Conservation (phyloP, 1,140 invertebrate species). For the Bradynema listronoti region DNA sequence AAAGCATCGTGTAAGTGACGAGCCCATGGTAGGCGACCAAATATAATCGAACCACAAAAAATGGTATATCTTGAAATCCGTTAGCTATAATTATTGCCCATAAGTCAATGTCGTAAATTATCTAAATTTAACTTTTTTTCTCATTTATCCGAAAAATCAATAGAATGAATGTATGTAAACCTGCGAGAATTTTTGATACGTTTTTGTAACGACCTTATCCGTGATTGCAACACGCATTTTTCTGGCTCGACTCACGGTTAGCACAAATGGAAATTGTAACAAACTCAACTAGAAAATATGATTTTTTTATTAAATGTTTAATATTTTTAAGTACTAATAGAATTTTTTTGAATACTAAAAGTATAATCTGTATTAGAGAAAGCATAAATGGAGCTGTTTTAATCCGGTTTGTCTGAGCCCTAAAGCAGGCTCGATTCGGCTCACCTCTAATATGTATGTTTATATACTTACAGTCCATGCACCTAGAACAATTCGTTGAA, state of each 20-base stretch:
- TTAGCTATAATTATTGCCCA: slow-evolving; percentile 56
- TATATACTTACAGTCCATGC: slow-evolving; percentile 52
- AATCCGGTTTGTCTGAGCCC: too few species aligned
- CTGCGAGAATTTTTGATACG: slow-evolving; percentile 34
- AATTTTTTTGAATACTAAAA: too few species aligned
- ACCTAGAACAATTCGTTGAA: slow-evolving; percentile 49
- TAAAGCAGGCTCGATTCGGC: too few species aligned
- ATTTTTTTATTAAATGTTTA: too few species aligned
- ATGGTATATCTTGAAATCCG: slow-evolving; percentile 54
- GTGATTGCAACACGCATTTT: slow-evolving; percentile 55
- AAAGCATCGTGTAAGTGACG: slow-evolving; percentile 55
- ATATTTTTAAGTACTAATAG: too few species aligned
- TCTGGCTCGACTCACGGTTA: slow-evolving; percentile 49
- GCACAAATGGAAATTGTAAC: slow-evolving; percentile 54
- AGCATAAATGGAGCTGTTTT: too few species aligned
- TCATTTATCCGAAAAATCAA: not conserved
- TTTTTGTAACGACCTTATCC: slow-evolving; percentile 42
- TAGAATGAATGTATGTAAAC: slow-evolving; percentile 14
- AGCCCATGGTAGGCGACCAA: slow-evolving; percentile 43
- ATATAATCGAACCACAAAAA: slow-evolving; percentile 51
- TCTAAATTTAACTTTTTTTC: slow-evolving; percentile 23
- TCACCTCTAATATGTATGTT: not conserved
- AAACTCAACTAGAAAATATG: slow-evolving; percentile 49
- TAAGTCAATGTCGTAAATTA: slow-evolving; percentile 52
- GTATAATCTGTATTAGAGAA: too few species aligned